A percentile compares a stretch with the other conserved stretches of the same genome.
phyloP scores from a whole-genome alignment of 1,140 invertebrate genomes.

The Panulirus ornatus region DNA sequence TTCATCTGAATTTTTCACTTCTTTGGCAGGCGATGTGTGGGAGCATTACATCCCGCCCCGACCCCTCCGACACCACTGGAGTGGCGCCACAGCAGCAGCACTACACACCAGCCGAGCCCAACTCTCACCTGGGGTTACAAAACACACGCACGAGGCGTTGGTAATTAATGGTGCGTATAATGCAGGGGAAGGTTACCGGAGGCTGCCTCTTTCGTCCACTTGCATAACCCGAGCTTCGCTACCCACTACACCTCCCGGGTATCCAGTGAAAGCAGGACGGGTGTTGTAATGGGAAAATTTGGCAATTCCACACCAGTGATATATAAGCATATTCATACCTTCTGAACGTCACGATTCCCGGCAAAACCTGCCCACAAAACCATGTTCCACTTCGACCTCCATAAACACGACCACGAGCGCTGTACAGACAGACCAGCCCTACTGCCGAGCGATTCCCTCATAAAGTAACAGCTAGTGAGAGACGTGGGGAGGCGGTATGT shows the following conservation, averaged over 20 bases:
- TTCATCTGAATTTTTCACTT: not conserved
- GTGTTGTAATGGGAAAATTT: conserved; percentile 42
- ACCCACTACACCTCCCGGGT: not conserved
- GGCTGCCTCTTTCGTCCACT: conserved; percentile 19
- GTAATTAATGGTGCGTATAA: conserved; percentile 59
- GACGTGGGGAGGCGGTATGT: too few relatives aligned
- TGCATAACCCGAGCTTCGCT: conserved; percentile 43
- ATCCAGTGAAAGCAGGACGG: conserved; percentile 42
- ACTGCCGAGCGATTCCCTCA: too few relatives aligned
- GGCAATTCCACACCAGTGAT: conserved; percentile 24
- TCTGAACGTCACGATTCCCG: too few relatives aligned
- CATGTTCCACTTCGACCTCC: too few relatives aligned
- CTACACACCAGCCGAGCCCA: not conserved
- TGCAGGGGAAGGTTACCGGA: conserved; percentile 9
- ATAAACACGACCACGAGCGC: too few relatives aligned
- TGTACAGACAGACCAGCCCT: too few relatives aligned
- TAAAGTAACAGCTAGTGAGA: too few relatives aligned
- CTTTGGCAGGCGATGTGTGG: not conserved
- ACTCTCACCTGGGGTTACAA: conserved; percentile 27
- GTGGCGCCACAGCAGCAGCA: not conserved
- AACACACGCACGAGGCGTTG: conserved; percentile 26
- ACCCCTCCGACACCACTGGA: not conserved
- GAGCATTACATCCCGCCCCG: too few relatives aligned
- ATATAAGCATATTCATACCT: not conserved
- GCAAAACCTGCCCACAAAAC: too few relatives aligned